Evolutionary conservation across 2,888 invertebrate genomes (phyloP), one percentile per base, ranked within the genome.

Genomic region (Xylocampa areola): DNA sequence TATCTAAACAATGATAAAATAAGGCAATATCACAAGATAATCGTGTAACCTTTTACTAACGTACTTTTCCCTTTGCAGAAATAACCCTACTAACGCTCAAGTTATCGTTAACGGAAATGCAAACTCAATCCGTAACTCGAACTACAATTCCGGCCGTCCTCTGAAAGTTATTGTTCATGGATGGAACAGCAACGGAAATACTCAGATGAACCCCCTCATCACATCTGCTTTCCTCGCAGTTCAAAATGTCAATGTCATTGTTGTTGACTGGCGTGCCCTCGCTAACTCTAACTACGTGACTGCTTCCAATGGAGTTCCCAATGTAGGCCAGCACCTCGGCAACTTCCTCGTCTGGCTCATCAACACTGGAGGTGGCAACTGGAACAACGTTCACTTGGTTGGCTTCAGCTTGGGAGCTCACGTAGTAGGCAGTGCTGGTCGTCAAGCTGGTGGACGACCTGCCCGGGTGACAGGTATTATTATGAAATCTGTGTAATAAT

Each of bases 361-460:
- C 50, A 81, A 78, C 41, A 86, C 68, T 0, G 81, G 77, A 4
- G 91, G 91, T 14, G 88, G 87, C 5, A 84, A 86, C 68, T 89
- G 87, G 85, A 83, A 85, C 60, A 85, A 85, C 21, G 76, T 92
- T 1, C 92, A 93, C 60, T 68, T 92, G 19, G 80, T 91, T 19
- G 92, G 92, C 17, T 87, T 86, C 82, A 92, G 92, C 72, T 83
- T 92, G 62, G 92, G 92, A 3, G 92, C 91, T 61, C 92, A 92
- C 54, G 73, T 90, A 5, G 89, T 89, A 0, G 92, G 91, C 1
- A 84, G 76, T 16, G 88, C 88, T 53, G 90, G 91, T 2, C 86
- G 90, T 4, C 60, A 62, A 0, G 73, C 80, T 29, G 68, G 80
- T 4, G 73, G 85, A 10, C 77, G 79, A 1, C 78, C 86, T 2